These are phyloP conservation scores for Nothocercus julius DNA, from an alignment of 2,113 vertebrate genomes.

Conservation along the genomic window DNA sequence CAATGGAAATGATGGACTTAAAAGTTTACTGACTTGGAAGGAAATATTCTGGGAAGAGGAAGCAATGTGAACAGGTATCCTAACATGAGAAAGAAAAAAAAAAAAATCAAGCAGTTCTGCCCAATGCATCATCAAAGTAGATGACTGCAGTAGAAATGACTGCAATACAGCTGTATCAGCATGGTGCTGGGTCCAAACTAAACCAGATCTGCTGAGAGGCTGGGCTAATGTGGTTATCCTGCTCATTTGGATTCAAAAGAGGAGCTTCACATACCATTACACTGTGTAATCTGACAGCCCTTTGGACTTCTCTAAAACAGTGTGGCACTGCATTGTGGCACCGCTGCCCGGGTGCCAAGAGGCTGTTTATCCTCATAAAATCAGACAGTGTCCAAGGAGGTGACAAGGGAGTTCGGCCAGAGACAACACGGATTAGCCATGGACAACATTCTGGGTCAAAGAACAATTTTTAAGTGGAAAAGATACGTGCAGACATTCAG, in stretches of 20 bases:
- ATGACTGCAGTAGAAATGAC: not conserved
- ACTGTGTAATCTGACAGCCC: not conserved
- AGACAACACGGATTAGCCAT: not conserved
- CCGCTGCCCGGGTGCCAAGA: not conserved
- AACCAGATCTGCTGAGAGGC: not conserved
- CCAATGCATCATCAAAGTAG: not conserved
- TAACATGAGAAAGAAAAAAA: not conserved
- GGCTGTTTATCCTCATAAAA: not conserved
- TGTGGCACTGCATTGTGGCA: not conserved
- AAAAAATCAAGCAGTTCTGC: not conserved
- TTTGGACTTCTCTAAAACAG: not conserved
- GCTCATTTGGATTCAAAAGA: not conserved
- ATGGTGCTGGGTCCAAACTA: not conserved
- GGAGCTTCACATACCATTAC: not conserved
- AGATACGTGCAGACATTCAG: not conserved
- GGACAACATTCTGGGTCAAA: not conserved
- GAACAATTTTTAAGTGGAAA: not conserved
- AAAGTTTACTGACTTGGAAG: not conserved
- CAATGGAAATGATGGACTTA: not conserved
- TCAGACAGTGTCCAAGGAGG: not conserved
- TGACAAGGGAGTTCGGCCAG: not conserved
- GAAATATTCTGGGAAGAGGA: not conserved
- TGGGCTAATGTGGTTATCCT: not conserved
- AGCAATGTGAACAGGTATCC: not conserved
- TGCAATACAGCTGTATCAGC: rapidly evolving